Evolutionary conservation across 2,113 vertebrate genomes (phyloP).

Genomic region (Abramis brama): DNA sequence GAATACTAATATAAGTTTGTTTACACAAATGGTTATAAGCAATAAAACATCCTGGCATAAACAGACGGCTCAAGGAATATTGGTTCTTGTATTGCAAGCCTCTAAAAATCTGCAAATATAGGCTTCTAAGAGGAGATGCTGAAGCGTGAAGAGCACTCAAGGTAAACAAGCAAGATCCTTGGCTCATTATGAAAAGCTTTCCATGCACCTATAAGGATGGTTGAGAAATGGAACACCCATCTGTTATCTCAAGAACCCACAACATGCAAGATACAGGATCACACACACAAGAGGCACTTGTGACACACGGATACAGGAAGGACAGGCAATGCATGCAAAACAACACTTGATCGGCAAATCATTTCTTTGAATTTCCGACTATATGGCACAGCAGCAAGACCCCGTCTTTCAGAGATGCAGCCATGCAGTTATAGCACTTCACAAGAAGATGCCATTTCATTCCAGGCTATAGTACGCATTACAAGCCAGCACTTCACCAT

Average conservation of each 20-base stretch:
- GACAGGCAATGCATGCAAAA: not conserved
- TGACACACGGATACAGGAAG: not conserved
- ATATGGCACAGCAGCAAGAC: not conserved
- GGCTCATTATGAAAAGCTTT: not conserved
- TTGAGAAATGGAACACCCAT: not conserved
- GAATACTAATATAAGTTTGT: not conserved
- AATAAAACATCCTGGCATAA: not conserved
- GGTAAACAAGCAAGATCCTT: not conserved
- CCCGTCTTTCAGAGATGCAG: conserved; percentile 1
- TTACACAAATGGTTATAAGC: not conserved
- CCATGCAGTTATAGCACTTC: conserved; percentile 13
- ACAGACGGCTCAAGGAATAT: not conserved
- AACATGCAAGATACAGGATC: not conserved
- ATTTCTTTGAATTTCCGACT: not conserved
- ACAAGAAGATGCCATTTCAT: not conserved
- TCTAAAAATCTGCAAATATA: not conserved
- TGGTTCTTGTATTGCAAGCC: not conserved
- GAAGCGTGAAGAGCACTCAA: not conserved
- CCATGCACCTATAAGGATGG: conserved; percentile 13
- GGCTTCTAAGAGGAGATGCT: not conserved
- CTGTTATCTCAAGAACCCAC: conserved; percentile 2
- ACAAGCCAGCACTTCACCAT: conserved; percentile 30
- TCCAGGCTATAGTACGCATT: conserved; percentile 9
- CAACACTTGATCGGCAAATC: not conserved
- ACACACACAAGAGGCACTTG: not conserved